These are phyloP conservation scores for Morone saxatilis DNA, from an alignment of 2,113 vertebrate genomes.

Conservation along the genomic window DNA sequence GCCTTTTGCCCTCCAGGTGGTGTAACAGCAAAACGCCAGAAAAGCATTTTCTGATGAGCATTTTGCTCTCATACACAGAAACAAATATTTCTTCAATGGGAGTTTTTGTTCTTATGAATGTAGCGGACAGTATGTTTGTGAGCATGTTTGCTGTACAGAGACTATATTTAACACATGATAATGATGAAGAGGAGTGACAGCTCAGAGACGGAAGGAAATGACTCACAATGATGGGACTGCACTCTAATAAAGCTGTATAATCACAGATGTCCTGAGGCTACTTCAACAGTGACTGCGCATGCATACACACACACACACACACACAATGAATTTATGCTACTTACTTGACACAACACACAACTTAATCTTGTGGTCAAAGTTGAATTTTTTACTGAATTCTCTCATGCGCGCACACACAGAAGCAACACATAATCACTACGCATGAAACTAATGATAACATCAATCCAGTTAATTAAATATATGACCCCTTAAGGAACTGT, in stretches of 20 bases:
- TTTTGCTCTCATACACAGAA: not conserved
- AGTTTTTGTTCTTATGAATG: not conserved
- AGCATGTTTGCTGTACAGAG: constrained; percentile 18
- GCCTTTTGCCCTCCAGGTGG: not conserved
- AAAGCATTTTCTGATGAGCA: not conserved
- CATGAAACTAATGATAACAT: not conserved
- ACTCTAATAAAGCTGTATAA: constrained; percentile 52
- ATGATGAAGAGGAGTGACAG: constrained; percentile 71
- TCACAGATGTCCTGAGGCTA: constrained; percentile 47
- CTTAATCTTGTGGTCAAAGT: not conserved
- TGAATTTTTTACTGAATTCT: not conserved
- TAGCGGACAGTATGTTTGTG: constrained; percentile 1
- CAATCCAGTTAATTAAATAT: too few relatives aligned
- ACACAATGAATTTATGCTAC: not conserved
- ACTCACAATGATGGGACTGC: constrained; percentile 58
- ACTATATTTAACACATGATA: constrained; percentile 60
- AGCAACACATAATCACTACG: not conserved
- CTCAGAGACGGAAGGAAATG: constrained; percentile 62
- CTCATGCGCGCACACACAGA: not conserved
- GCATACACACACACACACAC: not conserved
- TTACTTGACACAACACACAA: not conserved
- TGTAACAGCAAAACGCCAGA: not conserved
- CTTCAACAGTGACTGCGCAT: not conserved
- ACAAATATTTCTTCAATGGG: not conserved
- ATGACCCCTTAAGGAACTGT: too few relatives aligned